Base-by-base conservation (phyloP, 1,140 invertebrate genomes). In the Thereuonema tuberculata region DNA sequence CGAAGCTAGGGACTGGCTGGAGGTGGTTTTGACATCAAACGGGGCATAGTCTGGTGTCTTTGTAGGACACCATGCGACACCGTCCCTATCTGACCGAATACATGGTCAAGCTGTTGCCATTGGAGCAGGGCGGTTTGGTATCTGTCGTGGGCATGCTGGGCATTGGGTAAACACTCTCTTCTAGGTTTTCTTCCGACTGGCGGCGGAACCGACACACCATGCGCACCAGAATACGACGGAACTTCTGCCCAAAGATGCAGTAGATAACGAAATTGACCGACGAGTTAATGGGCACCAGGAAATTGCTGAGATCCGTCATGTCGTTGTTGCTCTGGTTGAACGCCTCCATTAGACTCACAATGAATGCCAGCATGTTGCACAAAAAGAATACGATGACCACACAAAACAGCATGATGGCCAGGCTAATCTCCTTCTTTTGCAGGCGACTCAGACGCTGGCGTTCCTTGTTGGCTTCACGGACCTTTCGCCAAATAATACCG, bases 181-280 rank as follows among this genome's bases (percentile, higher is more conserved):
- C 53, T 25, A 55, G 17, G 3, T 55, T 3, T 26, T 26, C 24
- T 14, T 55, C 53, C 24, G 28, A 12, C 21, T 55, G 28, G 3
- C 21, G 21, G n/a, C 24, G 21, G 52, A 68, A 59, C n/a, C 65
- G 56, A 58, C 89, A 93, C 74, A 94, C 93, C 67, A 91, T 80
- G 67, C 86, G 81, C 58, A 93, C 76, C 73, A 93, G 93, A 58
- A 92, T 82, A 43, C 87, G 80, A 67, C 93, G 88, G 75, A 98
- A 98, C 70, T 97, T 96, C 69, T 94, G 88, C 0, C 93, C 94
- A 70, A 96, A 95, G 37, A 94, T 91, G 61, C 95, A 93, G 74
- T 98, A 98, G 62, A 98, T 93, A 56, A 97, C 83, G 71, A 97
- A 97, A 72, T 98, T 98, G 31, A 96, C 87, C 65, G 93, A 93